A percentile compares a stretch with the other conserved stretches of the same genome.
phyloP scores from a whole-genome alignment of 2,888 invertebrate species.

The Hypomecis punctinalis region DNA sequence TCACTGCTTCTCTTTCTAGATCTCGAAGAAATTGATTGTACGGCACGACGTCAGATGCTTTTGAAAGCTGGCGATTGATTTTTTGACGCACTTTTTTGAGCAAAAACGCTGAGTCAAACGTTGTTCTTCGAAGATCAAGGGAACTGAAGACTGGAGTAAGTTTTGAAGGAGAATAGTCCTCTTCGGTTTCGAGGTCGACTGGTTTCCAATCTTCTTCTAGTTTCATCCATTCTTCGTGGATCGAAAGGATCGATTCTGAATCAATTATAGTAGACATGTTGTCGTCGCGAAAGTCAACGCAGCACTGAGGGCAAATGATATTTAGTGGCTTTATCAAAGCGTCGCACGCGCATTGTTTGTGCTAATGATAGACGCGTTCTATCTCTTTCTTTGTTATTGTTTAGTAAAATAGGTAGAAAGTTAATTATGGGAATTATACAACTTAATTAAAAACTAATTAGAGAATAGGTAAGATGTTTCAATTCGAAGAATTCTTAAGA shows the following conservation, averaged over 20 bases:
- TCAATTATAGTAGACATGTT: conserved; percentile 55
- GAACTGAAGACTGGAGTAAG: conserved; percentile 64
- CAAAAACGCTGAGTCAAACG: conserved; percentile 74
- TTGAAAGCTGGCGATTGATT: conserved; percentile 59
- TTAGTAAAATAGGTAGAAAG: conserved; percentile 20
- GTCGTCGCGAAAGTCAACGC: conserved; percentile 1
- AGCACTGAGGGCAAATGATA: conserved; percentile 28
- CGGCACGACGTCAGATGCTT: conserved; percentile 57
- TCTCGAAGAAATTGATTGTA: conserved; percentile 70
- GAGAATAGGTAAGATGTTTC: conserved; percentile 1
- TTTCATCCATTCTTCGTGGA: conserved; percentile 72
- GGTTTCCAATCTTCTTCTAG: conserved; percentile 74
- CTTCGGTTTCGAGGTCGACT: conserved; percentile 72
- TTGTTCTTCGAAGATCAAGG: conserved; percentile 65
- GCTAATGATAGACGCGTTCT: conserved; percentile 3
- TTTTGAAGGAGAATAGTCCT: conserved; percentile 52
- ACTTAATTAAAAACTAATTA: conserved; percentile 9
- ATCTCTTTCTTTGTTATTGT: conserved; percentile 32
- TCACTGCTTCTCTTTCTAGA: conserved; percentile 49
- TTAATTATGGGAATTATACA: conserved; percentile 17
- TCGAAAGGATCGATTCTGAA: conserved; percentile 65
- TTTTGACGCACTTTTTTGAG: conserved; percentile 66
- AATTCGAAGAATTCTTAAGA: conserved; percentile 19
- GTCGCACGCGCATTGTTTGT: conserved; percentile 27
- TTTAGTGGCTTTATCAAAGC: conserved; percentile 29